Evolutionary conservation across 2,888 invertebrate species (phyloP).

Genomic region (Noctua fimbriata): DNA sequence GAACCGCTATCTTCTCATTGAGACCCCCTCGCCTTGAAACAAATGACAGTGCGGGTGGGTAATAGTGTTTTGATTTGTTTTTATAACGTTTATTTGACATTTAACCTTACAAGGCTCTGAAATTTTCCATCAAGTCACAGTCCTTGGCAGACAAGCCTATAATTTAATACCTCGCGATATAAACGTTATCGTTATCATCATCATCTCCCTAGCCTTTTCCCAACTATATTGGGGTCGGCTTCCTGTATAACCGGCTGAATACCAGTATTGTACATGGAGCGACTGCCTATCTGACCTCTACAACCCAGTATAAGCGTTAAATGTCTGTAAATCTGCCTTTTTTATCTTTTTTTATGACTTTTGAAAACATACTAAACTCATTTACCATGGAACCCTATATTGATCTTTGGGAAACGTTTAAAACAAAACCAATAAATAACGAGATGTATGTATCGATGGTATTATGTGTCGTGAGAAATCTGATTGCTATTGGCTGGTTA

Average conservation of each 20-base stretch:
- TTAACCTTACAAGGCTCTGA: neutral
- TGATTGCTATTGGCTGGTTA: neutral
- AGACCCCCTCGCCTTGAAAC: conserved; percentile 9
- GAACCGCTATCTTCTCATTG: conserved; percentile 44
- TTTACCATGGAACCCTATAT: neutral
- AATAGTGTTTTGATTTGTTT: neutral
- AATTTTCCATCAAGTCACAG: neutral
- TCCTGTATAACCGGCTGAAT: too few relatives aligned
- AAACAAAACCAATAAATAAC: neutral
- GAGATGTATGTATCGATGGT: neutral
- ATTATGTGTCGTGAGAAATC: neutral
- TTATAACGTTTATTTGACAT: neutral
- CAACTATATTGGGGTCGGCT: too few relatives aligned
- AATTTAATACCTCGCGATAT: neutral
- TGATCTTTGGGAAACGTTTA: neutral
- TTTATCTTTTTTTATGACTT: neutral
- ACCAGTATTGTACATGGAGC: too few relatives aligned
- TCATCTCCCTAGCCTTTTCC: too few relatives aligned
- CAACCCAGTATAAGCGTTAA: neutral
- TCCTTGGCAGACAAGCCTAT: neutral
- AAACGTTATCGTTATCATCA: neutral
- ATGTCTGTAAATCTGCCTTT: neutral
- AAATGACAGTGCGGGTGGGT: neutral
- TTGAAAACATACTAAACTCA: neutral
- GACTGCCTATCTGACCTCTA: too few relatives aligned